Conservation (phyloP, 23 tunicate species). For the Trididemnum clinides region DNA sequence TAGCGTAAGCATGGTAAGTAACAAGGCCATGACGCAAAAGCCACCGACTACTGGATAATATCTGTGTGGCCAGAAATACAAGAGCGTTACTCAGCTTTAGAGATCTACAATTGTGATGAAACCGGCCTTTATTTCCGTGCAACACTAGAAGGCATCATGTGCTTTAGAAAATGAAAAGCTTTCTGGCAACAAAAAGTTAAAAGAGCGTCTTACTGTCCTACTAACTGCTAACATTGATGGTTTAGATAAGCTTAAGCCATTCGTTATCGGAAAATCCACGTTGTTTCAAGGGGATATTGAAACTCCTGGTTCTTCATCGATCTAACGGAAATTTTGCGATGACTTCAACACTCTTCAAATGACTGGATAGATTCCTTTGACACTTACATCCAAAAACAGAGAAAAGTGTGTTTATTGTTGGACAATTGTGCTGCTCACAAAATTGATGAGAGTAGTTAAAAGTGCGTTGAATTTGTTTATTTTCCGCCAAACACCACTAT, state of each 20-base stretch:
- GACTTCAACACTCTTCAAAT: conserved; percentile 11
- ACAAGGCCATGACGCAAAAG: conserved; percentile 6
- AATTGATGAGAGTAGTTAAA: not conserved
- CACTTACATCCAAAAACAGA: not conserved
- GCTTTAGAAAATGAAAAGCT: conserved; percentile 27
- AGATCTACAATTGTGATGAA: conserved; percentile 43
- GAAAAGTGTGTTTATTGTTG: conserved; percentile 8
- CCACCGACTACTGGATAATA: conserved; percentile 15
- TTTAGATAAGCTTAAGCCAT: conserved; percentile 19
- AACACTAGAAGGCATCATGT: conserved; percentile 12
- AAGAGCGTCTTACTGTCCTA: conserved; percentile 8
- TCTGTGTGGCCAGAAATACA: conserved; percentile 34
- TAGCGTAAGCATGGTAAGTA: conserved; percentile 13
- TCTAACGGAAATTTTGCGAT: conserved; percentile 5
- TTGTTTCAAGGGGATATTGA: not conserved
- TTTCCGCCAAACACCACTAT: conserved; percentile 27
- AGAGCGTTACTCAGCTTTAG: conserved; percentile 9
- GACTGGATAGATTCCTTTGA: conserved; percentile 1
- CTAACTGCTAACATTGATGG: conserved; percentile 33
- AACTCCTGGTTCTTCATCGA: not conserved
- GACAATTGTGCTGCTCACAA: conserved; percentile 40
- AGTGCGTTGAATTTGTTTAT: conserved; percentile 6
- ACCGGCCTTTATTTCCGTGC: conserved; percentile 27
- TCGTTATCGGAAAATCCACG: conserved; percentile 27
- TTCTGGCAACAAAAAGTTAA: conserved; percentile 1